Base-by-base conservation (phyloP, 1,140 invertebrate species). In the Bathynomus jamesi region DNA sequence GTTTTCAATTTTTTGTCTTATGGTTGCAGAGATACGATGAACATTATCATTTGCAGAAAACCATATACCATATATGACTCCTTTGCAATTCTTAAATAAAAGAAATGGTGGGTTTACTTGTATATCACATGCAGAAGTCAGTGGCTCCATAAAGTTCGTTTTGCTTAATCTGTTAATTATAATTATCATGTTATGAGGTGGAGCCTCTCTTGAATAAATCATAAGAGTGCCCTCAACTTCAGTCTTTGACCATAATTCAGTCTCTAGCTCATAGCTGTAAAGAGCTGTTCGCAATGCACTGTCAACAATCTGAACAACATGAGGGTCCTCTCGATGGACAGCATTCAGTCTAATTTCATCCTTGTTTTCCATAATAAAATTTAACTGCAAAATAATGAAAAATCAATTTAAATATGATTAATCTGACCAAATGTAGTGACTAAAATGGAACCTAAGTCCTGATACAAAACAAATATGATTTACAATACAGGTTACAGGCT, bases 51-150 rank as follows among this genome's bases (percentile, higher is more conserved):
- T 70, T 17, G 73, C 76, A 28, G 76, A 71, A 70, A 77, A 77
- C 76, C 76, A 77, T 40, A 77, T 72, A 10, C 76, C 76, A 63
- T 72, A 77, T n/a, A 77, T 77, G 17, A 69, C 68, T 29, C 67
- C 73, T 32, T 77, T 74, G 10, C 63, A 61, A 63, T 74, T 77
- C 53, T 68, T 67, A 24, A 77, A 74, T 27, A 77, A 70, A 17
- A 77, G 70, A 61, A 73, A 77, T 25, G 76, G 76, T 29, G 76
- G 72, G 67, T 77, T 77, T 7, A 77, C 72, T 61, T 77, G 76
- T n/a, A 70, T 70, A 69, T 77, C 76, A 67, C 76, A 77, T 32
- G 70, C 65, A 21, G 61, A 53, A 27, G 76, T 74, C 28, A 77
- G 70, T 11, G 72, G 76, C 28, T 77, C 76, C 25, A 70, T 72